Conservation (phyloP, 2,113 vertebrate species). For the Megaceryle torquata region DNA sequence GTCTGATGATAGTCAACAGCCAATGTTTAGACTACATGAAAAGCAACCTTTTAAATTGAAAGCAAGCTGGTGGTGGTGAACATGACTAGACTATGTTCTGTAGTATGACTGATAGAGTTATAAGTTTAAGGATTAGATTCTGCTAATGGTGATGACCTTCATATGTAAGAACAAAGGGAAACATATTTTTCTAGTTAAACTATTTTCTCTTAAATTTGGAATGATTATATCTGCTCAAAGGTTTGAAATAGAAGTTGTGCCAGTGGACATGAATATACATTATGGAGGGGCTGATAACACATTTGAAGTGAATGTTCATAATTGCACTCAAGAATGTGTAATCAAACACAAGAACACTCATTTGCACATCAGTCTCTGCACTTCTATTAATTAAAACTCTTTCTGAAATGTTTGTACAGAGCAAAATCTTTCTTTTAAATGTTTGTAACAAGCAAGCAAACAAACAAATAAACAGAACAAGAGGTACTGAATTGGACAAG, state of each 20-base stretch:
- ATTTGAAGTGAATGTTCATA: constrained; percentile 47
- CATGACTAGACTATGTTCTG: background rate
- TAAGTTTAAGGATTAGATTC: background rate
- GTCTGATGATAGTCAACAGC: background rate
- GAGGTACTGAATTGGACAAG: background rate
- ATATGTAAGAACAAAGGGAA: background rate
- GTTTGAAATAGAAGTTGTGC: constrained; percentile 2
- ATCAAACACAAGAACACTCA: constrained; percentile 51
- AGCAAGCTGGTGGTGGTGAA: background rate
- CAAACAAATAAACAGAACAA: constrained; percentile 22
- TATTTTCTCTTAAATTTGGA: background rate
- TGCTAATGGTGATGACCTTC: background rate
- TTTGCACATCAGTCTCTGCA: constrained; percentile 36
- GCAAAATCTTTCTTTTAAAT: constrained; percentile 29
- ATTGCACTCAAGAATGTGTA: constrained; percentile 44
- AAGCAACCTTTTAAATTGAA: background rate
- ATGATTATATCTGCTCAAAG: background rate
- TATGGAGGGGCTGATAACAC: background rate
- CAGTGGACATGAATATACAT: constrained; percentile 41
- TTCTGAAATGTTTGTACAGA: constrained; percentile 29
- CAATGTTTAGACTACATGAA: background rate
- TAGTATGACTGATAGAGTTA: background rate
- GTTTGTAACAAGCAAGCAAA: background rate
- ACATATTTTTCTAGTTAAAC: background rate
- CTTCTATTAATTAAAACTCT: constrained; percentile 55